These are phyloP conservation scores for Rhagonycha lutea DNA, from an alignment of 2,888 invertebrate species.

Conservation along the genomic window DNA sequence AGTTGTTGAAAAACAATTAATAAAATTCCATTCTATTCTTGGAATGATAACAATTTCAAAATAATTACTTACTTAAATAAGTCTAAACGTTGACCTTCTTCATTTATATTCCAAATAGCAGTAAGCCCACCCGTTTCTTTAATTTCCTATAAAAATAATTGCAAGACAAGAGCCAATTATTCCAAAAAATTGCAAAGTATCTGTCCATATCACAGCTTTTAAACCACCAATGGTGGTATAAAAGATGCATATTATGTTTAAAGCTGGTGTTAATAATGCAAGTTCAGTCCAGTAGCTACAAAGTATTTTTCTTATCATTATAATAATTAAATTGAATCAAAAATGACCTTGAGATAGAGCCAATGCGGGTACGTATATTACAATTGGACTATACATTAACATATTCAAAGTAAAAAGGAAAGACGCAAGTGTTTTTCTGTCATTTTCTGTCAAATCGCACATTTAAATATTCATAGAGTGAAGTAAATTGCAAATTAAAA, in stretches of 20 bases:
- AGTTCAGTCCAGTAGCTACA: conserved; percentile 65
- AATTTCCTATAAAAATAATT: conserved; percentile 62
- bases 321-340: not conserved
- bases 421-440: conserved; percentile 63
- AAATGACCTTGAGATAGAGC: conserved; percentile 69
- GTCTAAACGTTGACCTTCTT: conserved; percentile 61
- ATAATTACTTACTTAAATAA: conserved; percentile 62
- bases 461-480: conserved; percentile 71
- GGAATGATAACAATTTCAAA: not conserved
- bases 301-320: conserved; percentile 27
- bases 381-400: conserved; percentile 66
- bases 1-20: too few species aligned
- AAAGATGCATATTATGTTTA: conserved; percentile 71
- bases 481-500: conserved; percentile 70
- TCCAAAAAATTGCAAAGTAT: conserved; percentile 63
- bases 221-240: conserved; percentile 73
- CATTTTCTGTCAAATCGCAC: conserved; percentile 65
- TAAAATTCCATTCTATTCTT: too few species aligned
- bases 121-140: conserved; percentile 61
- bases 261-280: not conserved
- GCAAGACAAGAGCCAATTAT: conserved; percentile 59
- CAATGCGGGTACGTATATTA: conserved; percentile 71
- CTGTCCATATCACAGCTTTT: conserved; percentile 68
- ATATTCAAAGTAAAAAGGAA: conserved; percentile 64
- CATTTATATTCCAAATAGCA: conserved; percentile 61